These are phyloP conservation scores for Hippocampus mohnikei DNA, from an alignment of 2,113 vertebrate genomes.

Conservation along the genomic window DNA sequence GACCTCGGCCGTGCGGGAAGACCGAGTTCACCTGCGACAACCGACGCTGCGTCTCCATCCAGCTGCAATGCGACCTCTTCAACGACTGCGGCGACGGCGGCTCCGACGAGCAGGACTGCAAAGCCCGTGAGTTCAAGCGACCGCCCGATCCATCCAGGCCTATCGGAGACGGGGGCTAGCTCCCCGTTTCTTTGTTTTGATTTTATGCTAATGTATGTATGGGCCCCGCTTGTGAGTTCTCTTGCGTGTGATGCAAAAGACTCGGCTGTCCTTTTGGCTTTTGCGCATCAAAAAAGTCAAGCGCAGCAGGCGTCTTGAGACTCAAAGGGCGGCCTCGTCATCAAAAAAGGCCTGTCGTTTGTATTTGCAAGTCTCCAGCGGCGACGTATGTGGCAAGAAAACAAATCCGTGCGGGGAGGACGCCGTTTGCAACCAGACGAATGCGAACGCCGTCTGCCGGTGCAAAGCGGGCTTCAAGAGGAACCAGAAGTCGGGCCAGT, in stretches of 20 bases:
- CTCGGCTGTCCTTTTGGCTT: constrained; percentile 39
- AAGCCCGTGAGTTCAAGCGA: constrained; percentile 77
- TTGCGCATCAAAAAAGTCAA: constrained; percentile 55
- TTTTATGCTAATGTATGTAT: constrained; percentile 57
- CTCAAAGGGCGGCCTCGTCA: constrained; percentile 27
- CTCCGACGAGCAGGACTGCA: constrained; percentile 91
- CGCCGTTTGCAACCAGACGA: constrained; percentile 89
- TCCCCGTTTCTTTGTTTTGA: constrained; percentile 41
- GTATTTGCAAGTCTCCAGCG: constrained; percentile 74
- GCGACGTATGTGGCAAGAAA: constrained; percentile 85
- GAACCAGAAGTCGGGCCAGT: constrained; percentile 81
- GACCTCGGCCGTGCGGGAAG: constrained; percentile 86
- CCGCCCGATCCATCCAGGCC: constrained; percentile 7
- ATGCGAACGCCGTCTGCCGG: constrained; percentile 82
- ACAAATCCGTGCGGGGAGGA: constrained; percentile 92
- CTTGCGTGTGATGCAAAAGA: constrained; percentile 30
- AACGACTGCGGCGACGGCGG: constrained; percentile 92
- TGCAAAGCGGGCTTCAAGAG: constrained; percentile 93
- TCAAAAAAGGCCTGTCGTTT: constrained; percentile 49
- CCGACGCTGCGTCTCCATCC: constrained; percentile 82
- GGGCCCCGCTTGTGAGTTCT: constrained; percentile 28
- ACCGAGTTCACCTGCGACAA: constrained; percentile 89
- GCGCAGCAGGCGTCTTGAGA: constrained; percentile 46
- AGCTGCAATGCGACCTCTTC: constrained; percentile 88
- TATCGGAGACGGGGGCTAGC: constrained; percentile 13